phyloP scores from a whole-genome alignment of 2,113 vertebrate species.

The Sphaerodactylus townsendi region DNA sequence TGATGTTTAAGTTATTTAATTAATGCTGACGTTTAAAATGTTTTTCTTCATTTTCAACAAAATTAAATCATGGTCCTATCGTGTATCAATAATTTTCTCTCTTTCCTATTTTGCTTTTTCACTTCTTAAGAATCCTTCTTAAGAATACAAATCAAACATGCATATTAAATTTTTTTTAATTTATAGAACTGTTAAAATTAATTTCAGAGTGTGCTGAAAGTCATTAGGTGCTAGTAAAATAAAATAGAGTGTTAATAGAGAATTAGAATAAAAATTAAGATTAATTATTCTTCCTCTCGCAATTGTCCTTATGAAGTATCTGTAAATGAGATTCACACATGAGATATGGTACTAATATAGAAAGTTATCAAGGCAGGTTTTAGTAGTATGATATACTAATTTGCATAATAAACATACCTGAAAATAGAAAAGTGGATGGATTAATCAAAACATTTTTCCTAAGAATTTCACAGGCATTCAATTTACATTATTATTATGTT shows the following conservation, averaged over 20 bases:
- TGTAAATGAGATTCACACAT: background rate
- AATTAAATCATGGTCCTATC: background rate
- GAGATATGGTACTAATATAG: background rate
- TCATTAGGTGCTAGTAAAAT: background rate
- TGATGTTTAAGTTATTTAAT: too few species aligned
- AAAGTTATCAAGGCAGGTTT: background rate
- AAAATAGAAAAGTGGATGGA: background rate
- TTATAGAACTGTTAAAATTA: slow-evolving; percentile 32
- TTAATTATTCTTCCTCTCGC: background rate
- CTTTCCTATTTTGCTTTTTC: background rate
- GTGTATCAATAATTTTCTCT: background rate
- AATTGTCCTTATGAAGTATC: background rate
- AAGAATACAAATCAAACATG: background rate
- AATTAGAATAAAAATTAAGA: background rate
- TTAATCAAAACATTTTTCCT: background rate
- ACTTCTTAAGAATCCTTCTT: background rate
- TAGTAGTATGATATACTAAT: background rate
- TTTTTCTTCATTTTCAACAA: background rate
- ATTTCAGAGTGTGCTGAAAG: background rate
- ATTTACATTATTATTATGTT: background rate
- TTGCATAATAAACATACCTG: background rate
- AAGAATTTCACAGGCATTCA: background rate
- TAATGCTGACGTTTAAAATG: background rate
- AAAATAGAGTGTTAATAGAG: background rate
- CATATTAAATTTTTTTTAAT: slow-evolving; percentile 33